Percentiles rank a stretch among this genome's conserved stretches.
These are phyloP conservation scores for Euglossa dilemma DNA, from an alignment of 1,140 invertebrate species.

Conservation along the genomic window DNA sequence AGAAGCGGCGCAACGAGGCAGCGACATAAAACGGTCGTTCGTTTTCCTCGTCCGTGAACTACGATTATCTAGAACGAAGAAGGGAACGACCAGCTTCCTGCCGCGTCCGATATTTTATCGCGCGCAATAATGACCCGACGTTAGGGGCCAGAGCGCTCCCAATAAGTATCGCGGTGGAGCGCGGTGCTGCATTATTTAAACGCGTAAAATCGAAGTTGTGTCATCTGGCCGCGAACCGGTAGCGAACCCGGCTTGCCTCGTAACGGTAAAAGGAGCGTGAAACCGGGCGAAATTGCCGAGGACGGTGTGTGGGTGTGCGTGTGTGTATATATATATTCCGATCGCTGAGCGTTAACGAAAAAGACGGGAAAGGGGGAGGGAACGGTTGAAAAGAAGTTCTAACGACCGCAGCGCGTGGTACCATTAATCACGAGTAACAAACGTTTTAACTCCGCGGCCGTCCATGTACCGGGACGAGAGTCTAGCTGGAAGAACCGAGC, in stretches of 20 bases:
- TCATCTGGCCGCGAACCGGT: background rate
- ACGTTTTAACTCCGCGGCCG: constrained; percentile 59
- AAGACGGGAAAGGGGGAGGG: constrained; percentile 8
- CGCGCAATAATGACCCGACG: constrained; percentile 2
- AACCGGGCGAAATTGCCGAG: background rate
- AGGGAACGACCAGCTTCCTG: constrained; percentile 14
- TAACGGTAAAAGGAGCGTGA: background rate
- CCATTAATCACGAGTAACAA: constrained; percentile 64
- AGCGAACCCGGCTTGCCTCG: background rate
- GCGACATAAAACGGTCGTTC: constrained; percentile 2
- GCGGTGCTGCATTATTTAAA: background rate
- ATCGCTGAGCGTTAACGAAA: constrained; percentile 31
- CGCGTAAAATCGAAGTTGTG: constrained; percentile 13
- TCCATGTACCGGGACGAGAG: constrained; percentile 33
- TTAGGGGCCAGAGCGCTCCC: background rate
- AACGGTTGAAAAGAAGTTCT: constrained; percentile 37
- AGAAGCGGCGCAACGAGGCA: background rate
- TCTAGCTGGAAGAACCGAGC: constrained; percentile 19
- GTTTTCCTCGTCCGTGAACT: constrained; percentile 23
- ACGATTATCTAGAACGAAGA: constrained; percentile 30
- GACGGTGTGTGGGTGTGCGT: no score
- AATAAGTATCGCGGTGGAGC: background rate
- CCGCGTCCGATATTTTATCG: constrained; percentile 22
- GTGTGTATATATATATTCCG: no score
- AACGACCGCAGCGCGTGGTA: constrained; percentile 50